phyloP scores from a whole-genome alignment of 2,797 vertebrate genomes.

The Urophycis tenuis region DNA sequence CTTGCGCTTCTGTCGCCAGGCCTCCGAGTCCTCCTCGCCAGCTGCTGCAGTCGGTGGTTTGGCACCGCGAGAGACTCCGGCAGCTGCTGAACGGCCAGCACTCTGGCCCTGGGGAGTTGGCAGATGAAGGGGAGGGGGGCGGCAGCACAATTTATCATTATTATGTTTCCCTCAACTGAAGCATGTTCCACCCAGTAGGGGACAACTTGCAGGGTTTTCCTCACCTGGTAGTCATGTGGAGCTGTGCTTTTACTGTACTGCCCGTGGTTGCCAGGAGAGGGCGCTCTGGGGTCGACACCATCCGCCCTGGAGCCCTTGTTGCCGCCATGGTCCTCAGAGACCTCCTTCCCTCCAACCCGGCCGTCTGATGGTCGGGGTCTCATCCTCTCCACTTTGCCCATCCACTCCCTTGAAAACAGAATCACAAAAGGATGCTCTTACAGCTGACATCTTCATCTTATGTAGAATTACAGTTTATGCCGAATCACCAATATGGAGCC shows the following conservation, averaged over 20 bases:
- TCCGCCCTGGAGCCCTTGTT: slow-evolving; percentile 52
- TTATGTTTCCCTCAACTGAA: neutral
- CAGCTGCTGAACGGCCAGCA: slow-evolving; percentile 47
- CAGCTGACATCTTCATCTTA: slow-evolving; percentile 17
- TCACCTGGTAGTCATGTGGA: slow-evolving; percentile 80
- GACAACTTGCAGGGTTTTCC: neutral
- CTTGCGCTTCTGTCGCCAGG: slow-evolving; percentile 93
- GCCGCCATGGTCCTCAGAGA: slow-evolving; percentile 69
- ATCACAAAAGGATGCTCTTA: neutral
- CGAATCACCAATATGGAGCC: neutral
- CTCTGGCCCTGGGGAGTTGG: slow-evolving; percentile 40
- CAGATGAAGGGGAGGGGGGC: neutral
- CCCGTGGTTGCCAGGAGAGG: slow-evolving; percentile 65
- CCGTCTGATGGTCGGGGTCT: slow-evolving; percentile 71
- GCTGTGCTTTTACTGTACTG: slow-evolving; percentile 72
- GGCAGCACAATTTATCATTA: neutral
- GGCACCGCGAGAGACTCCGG: slow-evolving; percentile 58
- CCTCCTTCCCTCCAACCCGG: slow-evolving; percentile 78
- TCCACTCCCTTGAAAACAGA: slow-evolving; percentile 74
- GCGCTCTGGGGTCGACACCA: slow-evolving; percentile 62
- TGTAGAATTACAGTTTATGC: neutral
- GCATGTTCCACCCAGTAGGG: neutral
- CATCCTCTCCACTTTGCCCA: slow-evolving; percentile 72
- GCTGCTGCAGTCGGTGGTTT: slow-evolving; percentile 64
- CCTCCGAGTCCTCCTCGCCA: slow-evolving; percentile 85